Evolutionary conservation across 2,113 vertebrate species (phyloP).

Genomic region (Candoia aspera): DNA sequence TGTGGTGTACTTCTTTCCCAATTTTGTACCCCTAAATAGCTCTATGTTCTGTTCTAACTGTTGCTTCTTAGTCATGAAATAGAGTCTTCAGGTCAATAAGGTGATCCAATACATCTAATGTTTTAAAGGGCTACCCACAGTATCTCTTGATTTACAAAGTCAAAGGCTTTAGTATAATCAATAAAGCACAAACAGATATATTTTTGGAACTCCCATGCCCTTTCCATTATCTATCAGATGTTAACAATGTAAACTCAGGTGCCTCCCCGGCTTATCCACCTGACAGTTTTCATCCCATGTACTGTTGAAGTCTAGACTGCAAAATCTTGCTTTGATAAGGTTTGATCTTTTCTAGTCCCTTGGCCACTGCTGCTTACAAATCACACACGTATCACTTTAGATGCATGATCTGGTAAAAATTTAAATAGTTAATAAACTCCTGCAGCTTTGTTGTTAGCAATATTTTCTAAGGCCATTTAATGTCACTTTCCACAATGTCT

Average conservation of each 20-base stretch:
- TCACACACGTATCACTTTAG: neutral
- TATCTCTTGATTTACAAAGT: neutral
- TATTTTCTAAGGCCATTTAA: neutral
- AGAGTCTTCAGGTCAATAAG: neutral
- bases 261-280: neutral
- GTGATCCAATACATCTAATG: neutral
- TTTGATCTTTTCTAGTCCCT: neutral
- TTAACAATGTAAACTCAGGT: neutral
- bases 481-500: neutral
- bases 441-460: neutral
- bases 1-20: neutral
- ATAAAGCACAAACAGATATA: neutral
- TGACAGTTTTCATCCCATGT: neutral
- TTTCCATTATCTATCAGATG: neutral
- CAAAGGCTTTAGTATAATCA: neutral
- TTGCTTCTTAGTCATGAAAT: neutral
- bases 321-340: neutral
- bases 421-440: neutral
- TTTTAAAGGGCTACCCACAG: neutral
- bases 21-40: neutral
- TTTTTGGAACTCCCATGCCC: neutral
- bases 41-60: neutral
- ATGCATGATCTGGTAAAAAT: neutral
- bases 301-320: neutral
- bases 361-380: neutral